Evolutionary conservation across 2,113 vertebrate genomes (phyloP).

Genomic region (Psophia crepitans): DNA sequence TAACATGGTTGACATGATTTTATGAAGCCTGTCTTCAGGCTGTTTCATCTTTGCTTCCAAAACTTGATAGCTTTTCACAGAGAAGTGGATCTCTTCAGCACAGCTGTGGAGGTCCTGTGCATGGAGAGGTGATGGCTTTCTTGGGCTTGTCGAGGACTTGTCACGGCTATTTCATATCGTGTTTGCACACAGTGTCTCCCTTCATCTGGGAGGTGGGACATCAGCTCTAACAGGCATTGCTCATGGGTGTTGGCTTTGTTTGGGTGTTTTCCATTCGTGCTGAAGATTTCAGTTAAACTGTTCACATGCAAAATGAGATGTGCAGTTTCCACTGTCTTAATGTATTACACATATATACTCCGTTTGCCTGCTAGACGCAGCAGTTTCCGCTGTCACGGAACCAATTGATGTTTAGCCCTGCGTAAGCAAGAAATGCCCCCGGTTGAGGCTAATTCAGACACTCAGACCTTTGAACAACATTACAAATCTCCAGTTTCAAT

Average conservation of each 20-base stretch:
- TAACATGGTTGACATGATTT: neutral
- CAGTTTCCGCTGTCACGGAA: neutral
- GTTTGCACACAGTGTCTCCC: neutral
- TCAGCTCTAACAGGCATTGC: neutral
- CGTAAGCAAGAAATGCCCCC: neutral
- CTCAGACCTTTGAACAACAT: neutral
- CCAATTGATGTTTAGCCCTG: neutral
- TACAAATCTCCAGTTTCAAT: neutral
- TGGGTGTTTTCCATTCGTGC: neutral
- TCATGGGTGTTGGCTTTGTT: accelerated
- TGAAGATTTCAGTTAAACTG: neutral
- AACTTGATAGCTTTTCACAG: neutral
- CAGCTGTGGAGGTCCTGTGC: neutral
- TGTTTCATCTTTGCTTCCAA: neutral
- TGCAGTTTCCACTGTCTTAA: neutral
- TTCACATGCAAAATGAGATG: neutral
- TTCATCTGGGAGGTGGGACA: neutral
- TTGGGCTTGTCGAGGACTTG: neutral
- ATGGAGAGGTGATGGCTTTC: neutral
- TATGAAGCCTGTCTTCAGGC: neutral
- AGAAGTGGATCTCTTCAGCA: neutral
- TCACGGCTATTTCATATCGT: accelerated
- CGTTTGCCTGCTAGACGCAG: neutral
- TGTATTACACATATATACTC: neutral
- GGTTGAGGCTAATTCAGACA: neutral